These are phyloP conservation scores for Euura lappo DNA, from an alignment of 1,140 invertebrate genomes.

Conservation along the genomic window DNA sequence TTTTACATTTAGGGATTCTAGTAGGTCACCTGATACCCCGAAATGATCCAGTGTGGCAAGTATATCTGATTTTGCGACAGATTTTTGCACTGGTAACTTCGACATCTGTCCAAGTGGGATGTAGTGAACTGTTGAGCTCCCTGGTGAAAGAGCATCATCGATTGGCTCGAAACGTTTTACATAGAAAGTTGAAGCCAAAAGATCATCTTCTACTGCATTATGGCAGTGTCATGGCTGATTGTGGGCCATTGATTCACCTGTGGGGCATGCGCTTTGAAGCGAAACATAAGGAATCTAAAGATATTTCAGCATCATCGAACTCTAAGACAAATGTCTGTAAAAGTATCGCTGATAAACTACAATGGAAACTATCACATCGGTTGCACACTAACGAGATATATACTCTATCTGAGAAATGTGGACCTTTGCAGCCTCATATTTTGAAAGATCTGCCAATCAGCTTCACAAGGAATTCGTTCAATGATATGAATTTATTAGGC, in stretches of 20 bases:
- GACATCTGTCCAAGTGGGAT: slow-evolving; percentile 13
- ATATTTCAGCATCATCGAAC: slow-evolving; percentile 15
- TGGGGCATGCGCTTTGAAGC: not conserved
- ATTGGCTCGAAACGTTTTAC: slow-evolving; percentile 15
- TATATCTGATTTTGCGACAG: slow-evolving; percentile 24
- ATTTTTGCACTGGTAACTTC: slow-evolving; percentile 21
- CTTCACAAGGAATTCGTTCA: slow-evolving; percentile 13
- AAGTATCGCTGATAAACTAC: slow-evolving; percentile 21
- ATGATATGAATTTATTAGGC: slow-evolving; percentile 10
- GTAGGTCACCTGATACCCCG: slow-evolving; percentile 21
- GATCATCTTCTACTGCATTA: slow-evolving; percentile 20
- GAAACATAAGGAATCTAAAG: slow-evolving; percentile 18
- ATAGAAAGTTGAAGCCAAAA: slow-evolving; percentile 15
- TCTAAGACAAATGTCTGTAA: slow-evolving; percentile 20
- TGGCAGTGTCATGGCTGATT: slow-evolving; percentile 17
- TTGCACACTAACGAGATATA: slow-evolving; percentile 17
- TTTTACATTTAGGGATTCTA: slow-evolving; percentile 25
- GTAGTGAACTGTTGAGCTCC: not conserved
- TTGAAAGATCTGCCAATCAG: slow-evolving; percentile 17
- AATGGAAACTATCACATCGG: slow-evolving; percentile 18
- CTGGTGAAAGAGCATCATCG: slow-evolving; percentile 22
- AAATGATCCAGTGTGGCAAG: slow-evolving; percentile 19
- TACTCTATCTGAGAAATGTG: slow-evolving; percentile 15
- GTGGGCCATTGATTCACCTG: slow-evolving; percentile 21
- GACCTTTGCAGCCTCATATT: slow-evolving; percentile 7